A percentile compares a stretch with the other conserved stretches of the same genome.
phyloP scores from a whole-genome alignment of 30 jellyfish, hydroid and myxozoan species.

The Turritopsis dohrnii region DNA sequence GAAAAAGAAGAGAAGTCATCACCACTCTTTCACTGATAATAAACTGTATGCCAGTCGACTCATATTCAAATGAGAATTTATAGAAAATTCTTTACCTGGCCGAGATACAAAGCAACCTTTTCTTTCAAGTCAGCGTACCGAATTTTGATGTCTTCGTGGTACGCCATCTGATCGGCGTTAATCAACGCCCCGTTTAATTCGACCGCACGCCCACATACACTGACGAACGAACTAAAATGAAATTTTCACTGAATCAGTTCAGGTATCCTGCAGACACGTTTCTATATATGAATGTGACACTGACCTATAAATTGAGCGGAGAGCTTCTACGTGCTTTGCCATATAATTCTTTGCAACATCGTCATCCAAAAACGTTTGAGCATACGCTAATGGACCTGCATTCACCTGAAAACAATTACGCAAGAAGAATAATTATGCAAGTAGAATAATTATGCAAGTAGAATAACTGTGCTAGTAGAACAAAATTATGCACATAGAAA shows the following conservation, averaged over 20 bases:
- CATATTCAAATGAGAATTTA: neutral
- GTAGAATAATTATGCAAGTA: neutral
- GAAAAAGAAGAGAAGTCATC: neutral
- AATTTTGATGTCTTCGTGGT: conserved; percentile 71
- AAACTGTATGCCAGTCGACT: neutral
- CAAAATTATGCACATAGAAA: neutral
- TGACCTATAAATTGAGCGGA: conserved; percentile 75
- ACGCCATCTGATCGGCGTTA: conserved; percentile 74
- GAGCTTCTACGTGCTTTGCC: conserved; percentile 76
- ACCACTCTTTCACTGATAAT: too few species aligned
- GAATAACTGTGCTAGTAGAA: neutral
- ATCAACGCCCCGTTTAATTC: conserved; percentile 65
- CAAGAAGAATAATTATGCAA: conserved; percentile 21
- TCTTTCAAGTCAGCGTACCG: conserved; percentile 69
- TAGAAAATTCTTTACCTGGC: conserved; percentile 29
- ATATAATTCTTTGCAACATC: conserved; percentile 61
- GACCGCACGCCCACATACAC: conserved; percentile 77
- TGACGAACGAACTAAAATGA: conserved; percentile 35
- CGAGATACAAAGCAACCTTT: conserved; percentile 52
- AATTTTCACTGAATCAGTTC: neutral
- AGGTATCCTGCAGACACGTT: neutral
- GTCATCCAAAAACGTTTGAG: conserved; percentile 73
- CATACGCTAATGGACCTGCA: conserved; percentile 99
- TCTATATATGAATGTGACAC: neutral
- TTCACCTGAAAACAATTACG: conserved; percentile 50